Percentiles rank a stretch among this genome's conserved stretches.
Evolutionary conservation across 2,888 invertebrate species (phyloP).

Genomic region (Palloptera scutellata): DNA sequence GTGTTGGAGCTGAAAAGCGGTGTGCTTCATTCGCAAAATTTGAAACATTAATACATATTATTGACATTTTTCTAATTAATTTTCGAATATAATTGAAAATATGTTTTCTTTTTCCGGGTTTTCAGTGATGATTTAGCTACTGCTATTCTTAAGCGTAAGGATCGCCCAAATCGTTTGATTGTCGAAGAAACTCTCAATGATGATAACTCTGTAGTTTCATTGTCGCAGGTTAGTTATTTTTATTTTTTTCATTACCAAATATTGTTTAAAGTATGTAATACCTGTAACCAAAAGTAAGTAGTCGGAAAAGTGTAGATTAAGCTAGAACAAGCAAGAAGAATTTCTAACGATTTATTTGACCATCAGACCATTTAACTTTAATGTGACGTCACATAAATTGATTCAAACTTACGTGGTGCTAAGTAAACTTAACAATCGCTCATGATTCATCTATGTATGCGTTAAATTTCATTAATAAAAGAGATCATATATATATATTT

Average conservation of each 20-base stretch:
- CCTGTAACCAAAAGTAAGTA: too few species aligned
- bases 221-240: conserved; percentile 80
- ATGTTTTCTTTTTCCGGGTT: conserved; percentile 31
- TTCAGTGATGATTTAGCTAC: conserved; percentile 92
- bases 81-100: conserved; percentile 4
- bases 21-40: conserved; percentile 14
- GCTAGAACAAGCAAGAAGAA: too few species aligned
- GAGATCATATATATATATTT: too few species aligned
- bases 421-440: too few species aligned
- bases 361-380: neutral
- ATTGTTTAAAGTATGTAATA: neutral
- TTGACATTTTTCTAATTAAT: neutral
- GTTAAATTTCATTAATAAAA: too few species aligned
- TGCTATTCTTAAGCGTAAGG: conserved; percentile 97
- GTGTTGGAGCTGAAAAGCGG: conserved; percentile 22
- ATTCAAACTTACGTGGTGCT: neutral
- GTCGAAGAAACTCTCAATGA: conserved; percentile 98
- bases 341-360: too few species aligned
- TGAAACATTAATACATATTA: neutral
- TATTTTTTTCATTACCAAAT: too few species aligned
- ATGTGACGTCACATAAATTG: neutral
- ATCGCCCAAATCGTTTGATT: conserved; percentile 96
- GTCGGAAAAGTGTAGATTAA: too few species aligned
- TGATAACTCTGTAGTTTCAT: conserved; percentile 97
- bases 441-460: too few species aligned